Conservation (phyloP, 2,113 vertebrate species). For the Glareola pratincola region DNA sequence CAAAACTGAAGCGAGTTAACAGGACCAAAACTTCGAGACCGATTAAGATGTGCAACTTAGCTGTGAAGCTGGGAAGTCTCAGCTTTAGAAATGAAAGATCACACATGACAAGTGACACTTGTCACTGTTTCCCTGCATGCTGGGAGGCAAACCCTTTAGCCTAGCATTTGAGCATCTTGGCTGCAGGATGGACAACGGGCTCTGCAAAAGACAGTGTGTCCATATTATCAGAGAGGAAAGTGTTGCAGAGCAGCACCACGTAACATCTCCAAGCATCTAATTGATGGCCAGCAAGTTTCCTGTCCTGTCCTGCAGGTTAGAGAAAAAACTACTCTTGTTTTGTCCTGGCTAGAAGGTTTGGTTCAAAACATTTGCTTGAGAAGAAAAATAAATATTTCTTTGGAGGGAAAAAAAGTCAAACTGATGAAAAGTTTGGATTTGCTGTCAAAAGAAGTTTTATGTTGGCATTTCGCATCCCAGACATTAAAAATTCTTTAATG, state of each 20-base stretch:
- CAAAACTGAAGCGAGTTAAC: not conserved
- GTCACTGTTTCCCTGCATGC: not conserved
- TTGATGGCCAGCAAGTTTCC: not conserved
- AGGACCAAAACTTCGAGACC: not conserved
- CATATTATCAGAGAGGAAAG: too few relatives aligned
- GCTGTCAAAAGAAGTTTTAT: not conserved
- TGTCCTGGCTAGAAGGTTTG: not conserved
- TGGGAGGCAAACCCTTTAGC: not conserved
- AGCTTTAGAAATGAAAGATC: not conserved
- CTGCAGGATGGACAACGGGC: not conserved
- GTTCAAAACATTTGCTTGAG: not conserved
- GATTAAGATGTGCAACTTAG: not conserved
- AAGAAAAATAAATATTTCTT: not conserved
- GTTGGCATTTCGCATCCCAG: not conserved
- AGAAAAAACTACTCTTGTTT: not conserved
- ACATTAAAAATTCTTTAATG: not conserved
- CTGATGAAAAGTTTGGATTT: not conserved
- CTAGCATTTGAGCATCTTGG: not conserved
- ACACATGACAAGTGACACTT: not conserved
- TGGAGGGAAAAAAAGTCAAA: not conserved
- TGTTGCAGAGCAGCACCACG: not conserved
- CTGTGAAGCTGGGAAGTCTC: not conserved
- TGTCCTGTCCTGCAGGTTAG: accelerated
- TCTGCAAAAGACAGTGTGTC: not conserved
- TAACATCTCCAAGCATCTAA: not conserved